phyloP scores from a whole-genome alignment of 1,140 invertebrate species.

The Colletes gigas region DNA sequence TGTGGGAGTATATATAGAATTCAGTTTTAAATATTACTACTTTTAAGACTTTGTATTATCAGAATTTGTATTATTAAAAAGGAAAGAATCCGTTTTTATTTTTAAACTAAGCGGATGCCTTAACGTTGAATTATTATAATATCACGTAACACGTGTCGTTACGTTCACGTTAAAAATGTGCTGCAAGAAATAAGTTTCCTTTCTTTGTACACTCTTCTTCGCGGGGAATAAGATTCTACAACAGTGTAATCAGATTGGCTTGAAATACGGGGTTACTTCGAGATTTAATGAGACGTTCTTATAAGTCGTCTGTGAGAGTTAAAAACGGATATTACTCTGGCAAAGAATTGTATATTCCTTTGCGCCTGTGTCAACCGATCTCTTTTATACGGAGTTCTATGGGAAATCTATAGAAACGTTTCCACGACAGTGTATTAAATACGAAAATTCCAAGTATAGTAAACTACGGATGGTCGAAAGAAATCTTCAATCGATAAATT shows the following conservation, averaged over 20 bases:
- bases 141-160: background rate
- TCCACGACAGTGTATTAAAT: background rate
- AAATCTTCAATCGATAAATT: too few species aligned
- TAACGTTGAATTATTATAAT: background rate
- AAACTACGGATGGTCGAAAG: too few species aligned
- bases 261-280: background rate
- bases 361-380: background rate
- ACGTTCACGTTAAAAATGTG: background rate
- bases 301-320: background rate
- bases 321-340: constrained; percentile 23
- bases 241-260: constrained; percentile 21
- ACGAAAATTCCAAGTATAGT: too few species aligned
- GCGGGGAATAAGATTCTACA: background rate
- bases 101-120: background rate
- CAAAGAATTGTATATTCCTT: background rate
- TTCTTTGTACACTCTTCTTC: background rate
- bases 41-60: too few species aligned
- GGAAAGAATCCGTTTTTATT: too few species aligned
- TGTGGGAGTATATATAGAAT: too few species aligned
- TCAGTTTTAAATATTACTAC: too few species aligned
- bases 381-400: background rate
- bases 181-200: background rate
- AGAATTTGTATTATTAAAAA: too few species aligned
- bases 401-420: background rate
- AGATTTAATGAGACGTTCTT: constrained; percentile 10